Conservation (phyloP, 2,888 invertebrate genomes). For the Cacoxenus indagator region DNA sequence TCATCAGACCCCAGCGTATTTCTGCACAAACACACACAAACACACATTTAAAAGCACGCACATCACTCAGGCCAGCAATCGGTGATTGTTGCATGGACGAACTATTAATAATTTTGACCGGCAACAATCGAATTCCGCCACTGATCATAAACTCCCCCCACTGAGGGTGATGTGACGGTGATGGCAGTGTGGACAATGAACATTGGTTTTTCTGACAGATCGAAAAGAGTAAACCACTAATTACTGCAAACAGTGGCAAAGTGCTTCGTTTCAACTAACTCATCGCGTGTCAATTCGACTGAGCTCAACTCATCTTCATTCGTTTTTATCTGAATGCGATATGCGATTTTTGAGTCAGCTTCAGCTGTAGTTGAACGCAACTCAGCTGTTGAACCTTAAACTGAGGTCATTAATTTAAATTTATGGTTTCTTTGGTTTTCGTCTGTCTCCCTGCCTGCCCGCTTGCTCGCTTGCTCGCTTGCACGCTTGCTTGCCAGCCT, state of each 20-base stretch:
- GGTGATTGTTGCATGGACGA: no score
- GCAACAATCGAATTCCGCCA: background rate
- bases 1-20: no score
- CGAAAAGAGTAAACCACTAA: background rate
- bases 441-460: constrained; percentile 40
- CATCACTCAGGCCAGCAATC: no score
- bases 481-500: constrained; percentile 37
- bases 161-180: background rate
- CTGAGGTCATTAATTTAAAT: constrained; percentile 67
- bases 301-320: constrained; percentile 26
- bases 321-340: no score
- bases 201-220: background rate
- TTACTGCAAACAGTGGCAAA: background rate
- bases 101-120: background rate
- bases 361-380: constrained; percentile 11
- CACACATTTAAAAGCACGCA: no score
- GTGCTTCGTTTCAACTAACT: constrained; percentile 22
- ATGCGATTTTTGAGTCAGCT: constrained; percentile 40
- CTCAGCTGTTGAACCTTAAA: constrained; percentile 24
- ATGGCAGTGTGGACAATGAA: background rate
- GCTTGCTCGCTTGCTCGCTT: constrained; percentile 44
- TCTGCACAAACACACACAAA: background rate
- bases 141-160: background rate
- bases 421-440: constrained; percentile 64
- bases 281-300: background rate